Evolutionary conservation across 2,797 vertebrate species (phyloP).

Genomic region (Tympanoctomys barrerae): DNA sequence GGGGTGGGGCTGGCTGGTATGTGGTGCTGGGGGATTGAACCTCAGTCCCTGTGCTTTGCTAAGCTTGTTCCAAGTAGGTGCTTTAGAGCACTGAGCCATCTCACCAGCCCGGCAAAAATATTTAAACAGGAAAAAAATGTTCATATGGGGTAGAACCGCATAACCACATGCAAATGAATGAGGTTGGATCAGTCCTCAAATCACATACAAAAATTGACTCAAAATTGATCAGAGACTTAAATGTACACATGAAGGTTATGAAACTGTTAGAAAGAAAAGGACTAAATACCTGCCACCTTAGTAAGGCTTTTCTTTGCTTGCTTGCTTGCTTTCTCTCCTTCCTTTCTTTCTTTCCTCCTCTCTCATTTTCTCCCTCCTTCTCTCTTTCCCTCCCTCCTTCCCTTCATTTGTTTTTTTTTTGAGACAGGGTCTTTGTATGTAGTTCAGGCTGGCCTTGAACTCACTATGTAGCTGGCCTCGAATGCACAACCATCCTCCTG

Average conservation of each 20-base stretch:
- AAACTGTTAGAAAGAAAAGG: constrained; percentile 12
- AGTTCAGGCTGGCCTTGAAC: not conserved
- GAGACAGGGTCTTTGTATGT: not conserved
- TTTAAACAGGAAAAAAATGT: constrained; percentile 58
- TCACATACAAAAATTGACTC: constrained; percentile 55
- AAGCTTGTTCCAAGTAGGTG: too few relatives aligned
- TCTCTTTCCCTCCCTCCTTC: too few relatives aligned
- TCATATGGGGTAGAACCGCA: constrained; percentile 29
- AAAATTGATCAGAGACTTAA: not conserved
- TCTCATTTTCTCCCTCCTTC: too few relatives aligned
- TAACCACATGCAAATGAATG: constrained; percentile 44
- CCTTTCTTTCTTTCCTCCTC: not conserved
- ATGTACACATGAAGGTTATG: constrained; percentile 9
- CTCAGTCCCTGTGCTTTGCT: too few relatives aligned
- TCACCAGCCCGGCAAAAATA: not conserved
- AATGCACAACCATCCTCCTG: not conserved
- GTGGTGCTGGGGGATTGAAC: too few relatives aligned
- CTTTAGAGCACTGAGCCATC: too few relatives aligned
- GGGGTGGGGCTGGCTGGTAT: too few relatives aligned
- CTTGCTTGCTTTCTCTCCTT: not conserved
- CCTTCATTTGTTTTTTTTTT: not conserved
- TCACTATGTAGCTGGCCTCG: not conserved
- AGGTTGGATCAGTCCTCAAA: constrained; percentile 34
- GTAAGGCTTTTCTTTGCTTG: not conserved
- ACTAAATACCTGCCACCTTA: not conserved